These are phyloP conservation scores for Sinocyclocheilus maitianheensis DNA, from an alignment of 2,113 vertebrate species.

Conservation along the genomic window DNA sequence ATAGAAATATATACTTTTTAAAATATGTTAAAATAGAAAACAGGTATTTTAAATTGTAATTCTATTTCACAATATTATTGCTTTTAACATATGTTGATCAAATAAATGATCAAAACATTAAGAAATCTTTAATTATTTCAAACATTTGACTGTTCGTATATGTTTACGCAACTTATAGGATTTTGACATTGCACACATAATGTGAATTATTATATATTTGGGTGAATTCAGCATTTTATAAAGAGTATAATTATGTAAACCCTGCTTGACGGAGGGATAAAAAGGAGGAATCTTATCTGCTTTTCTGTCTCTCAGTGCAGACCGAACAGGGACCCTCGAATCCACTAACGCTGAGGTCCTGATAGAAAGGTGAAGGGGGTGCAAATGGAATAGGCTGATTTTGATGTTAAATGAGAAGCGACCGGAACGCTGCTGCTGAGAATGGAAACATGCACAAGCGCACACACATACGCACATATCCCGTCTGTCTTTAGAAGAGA, in stretches of 20 bases:
- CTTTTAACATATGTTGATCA: too few species aligned
- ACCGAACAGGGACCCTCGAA: constrained; percentile 52
- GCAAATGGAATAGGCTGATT: constrained; percentile 16
- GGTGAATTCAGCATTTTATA: background rate
- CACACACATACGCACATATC: constrained; percentile 19
- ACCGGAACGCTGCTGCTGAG: constrained; percentile 29
- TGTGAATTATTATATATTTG: background rate
- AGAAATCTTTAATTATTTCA: too few species aligned
- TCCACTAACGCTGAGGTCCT: constrained; percentile 67
- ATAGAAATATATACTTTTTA: too few species aligned
- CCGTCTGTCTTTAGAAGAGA: constrained; percentile 66
- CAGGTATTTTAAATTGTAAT: too few species aligned
- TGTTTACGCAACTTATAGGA: background rate
- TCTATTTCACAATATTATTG: too few species aligned
- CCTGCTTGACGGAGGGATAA: constrained; percentile 49
- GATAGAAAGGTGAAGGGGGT: constrained; percentile 67
- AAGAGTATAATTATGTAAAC: background rate
- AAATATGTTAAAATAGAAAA: too few species aligned
- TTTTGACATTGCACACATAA: background rate
- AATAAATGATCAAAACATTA: too few species aligned
- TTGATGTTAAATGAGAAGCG: constrained; percentile 40
- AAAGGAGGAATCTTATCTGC: constrained; percentile 71
- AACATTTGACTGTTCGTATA: too few species aligned
- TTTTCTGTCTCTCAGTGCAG: constrained; percentile 58
- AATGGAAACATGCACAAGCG: constrained; percentile 22